phyloP scores from a whole-genome alignment of 2,113 vertebrate genomes.

The Phodopus roborovskii region DNA sequence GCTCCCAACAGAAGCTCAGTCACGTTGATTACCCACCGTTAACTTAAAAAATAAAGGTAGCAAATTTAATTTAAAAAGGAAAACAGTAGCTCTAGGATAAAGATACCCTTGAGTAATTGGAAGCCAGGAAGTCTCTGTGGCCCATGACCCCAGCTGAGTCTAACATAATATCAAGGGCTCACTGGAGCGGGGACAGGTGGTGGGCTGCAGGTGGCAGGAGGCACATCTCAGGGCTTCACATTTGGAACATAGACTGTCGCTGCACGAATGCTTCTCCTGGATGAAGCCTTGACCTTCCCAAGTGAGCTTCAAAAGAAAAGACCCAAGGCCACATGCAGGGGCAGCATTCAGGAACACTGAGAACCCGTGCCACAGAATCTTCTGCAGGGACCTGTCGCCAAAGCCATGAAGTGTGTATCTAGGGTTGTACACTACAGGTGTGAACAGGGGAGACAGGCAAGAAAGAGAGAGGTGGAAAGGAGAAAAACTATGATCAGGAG shows the following conservation, averaged over 20 bases:
- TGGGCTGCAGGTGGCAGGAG: slow-evolving; percentile 63
- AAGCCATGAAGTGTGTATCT: neutral
- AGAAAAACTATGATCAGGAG: neutral
- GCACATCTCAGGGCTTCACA: neutral
- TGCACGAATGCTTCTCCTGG: neutral
- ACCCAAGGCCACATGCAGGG: neutral
- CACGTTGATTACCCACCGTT: slow-evolving; percentile 39
- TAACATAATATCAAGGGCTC: neutral
- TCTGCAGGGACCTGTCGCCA: neutral
- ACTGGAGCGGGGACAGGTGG: slow-evolving; percentile 58
- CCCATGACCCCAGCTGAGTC: slow-evolving; percentile 66
- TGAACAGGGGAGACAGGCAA: neutral
- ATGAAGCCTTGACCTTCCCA: slow-evolving; percentile 23
- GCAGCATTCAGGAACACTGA: neutral
- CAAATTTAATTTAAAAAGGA: slow-evolving; percentile 76
- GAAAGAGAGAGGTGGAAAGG: neutral
- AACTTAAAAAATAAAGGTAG: slow-evolving; percentile 74
- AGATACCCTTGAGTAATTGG: slow-evolving; percentile 78
- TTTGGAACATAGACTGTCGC: neutral
- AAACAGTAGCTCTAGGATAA: slow-evolving; percentile 77
- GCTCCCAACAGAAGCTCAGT: neutral
- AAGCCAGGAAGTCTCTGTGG: slow-evolving; percentile 73
- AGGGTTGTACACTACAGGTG: rapidly evolving
- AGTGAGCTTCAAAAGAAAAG: neutral
- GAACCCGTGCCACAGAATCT: neutral